phyloP scores from a whole-genome alignment of 2,888 invertebrate species.

The Gortyna flavago region DNA sequence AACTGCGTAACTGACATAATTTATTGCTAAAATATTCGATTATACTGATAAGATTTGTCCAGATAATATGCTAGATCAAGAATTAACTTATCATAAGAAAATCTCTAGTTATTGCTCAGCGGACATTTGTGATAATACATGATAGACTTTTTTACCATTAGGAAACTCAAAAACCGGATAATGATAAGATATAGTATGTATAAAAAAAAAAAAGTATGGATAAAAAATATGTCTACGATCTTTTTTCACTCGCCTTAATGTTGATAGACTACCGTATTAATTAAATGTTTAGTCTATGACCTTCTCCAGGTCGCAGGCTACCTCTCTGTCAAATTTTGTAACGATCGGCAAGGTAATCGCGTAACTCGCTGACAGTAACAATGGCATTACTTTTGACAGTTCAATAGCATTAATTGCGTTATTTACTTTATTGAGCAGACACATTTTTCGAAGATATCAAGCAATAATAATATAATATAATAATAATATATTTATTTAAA shows the following conservation, averaged over 20 bases:
- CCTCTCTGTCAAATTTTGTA: too few relatives aligned
- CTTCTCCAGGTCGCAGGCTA: not conserved
- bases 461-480: too few relatives aligned
- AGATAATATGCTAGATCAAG: slow-evolving; percentile 8
- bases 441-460: too few relatives aligned
- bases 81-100: slow-evolving; percentile 32
- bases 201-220: slow-evolving; percentile 3
- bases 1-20: not conserved
- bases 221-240: not conserved
- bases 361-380: too few relatives aligned
- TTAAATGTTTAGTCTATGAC: not conserved
- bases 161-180: not conserved
- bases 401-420: too few relatives aligned
- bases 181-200: not conserved
- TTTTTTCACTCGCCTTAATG: not conserved
- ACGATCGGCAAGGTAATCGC: too few relatives aligned
- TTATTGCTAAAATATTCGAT: slow-evolving; percentile 31
- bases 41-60: slow-evolving; percentile 21
- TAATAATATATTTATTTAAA: too few relatives aligned
- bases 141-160: not conserved
- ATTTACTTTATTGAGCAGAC: too few relatives aligned
- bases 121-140: not conserved
- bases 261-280: not conserved
- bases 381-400: too few relatives aligned
- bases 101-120: slow-evolving; percentile 23